Conservation (phyloP, 2,888 invertebrate species). For the Pristionchus exspectatus region DNA sequence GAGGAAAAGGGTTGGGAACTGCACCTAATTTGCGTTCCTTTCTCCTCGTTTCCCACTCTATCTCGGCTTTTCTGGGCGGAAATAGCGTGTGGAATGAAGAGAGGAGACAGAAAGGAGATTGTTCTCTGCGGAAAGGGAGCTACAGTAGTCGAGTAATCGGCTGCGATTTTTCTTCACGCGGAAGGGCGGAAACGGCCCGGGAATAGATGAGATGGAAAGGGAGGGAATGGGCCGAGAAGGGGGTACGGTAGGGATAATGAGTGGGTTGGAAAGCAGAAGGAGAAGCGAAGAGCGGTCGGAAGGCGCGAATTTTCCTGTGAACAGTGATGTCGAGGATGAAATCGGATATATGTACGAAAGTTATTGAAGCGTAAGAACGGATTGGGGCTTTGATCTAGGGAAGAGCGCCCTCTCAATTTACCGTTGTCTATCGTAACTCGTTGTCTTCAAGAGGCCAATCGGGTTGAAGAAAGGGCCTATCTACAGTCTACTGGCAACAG, state of each 20-base stretch:
- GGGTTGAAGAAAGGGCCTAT: not conserved
- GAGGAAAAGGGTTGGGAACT: not conserved
- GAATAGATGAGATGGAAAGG: conserved; percentile 21
- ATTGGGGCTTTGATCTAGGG: not conserved
- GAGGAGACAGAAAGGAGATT: not conserved
- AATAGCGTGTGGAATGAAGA: not conserved
- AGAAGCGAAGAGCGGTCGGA: not conserved
- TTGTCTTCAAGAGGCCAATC: not conserved
- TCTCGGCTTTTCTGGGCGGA: not conserved
- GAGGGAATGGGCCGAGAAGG: not conserved
- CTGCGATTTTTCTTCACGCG: not conserved
- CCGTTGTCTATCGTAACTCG: not conserved
- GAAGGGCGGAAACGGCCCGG: not conserved
- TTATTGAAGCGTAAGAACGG: not conserved
- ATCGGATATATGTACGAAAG: not conserved
- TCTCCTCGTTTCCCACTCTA: not conserved
- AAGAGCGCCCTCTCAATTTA: not conserved
- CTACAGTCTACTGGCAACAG: not conserved
- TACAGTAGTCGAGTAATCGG: not conserved
- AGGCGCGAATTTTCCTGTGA: conserved; percentile 37
- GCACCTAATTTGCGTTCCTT: not conserved
- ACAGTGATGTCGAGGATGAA: conserved; percentile 19
- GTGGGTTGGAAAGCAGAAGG: not conserved
- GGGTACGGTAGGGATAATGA: conserved; percentile 39
- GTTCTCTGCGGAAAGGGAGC: not conserved